Evolutionary conservation across 2,888 invertebrate species (phyloP).

Genomic region (Oxystoma pomonae): DNA sequence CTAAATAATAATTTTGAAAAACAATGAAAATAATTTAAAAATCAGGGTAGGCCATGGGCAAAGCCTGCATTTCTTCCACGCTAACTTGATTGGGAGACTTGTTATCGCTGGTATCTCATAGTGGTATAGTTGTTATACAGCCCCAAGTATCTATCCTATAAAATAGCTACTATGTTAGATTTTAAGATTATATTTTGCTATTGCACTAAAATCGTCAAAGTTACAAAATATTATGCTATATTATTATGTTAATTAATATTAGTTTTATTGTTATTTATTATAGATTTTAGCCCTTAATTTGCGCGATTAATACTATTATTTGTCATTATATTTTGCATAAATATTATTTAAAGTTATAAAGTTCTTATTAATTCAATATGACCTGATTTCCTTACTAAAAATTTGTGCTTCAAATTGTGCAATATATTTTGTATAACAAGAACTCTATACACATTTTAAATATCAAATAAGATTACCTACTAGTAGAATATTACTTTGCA

Average conservation of each 20-base stretch:
- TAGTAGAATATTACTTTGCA: not conserved
- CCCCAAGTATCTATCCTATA: too few species aligned
- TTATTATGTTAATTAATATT: not conserved
- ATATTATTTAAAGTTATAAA: not conserved
- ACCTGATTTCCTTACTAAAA: not conserved
- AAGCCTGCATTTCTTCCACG: too few species aligned
- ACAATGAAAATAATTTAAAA: too few species aligned
- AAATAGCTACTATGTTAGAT: too few species aligned
- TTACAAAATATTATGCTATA: not conserved
- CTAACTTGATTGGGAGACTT: too few species aligned
- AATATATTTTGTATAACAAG: too few species aligned
- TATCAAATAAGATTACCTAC: too few species aligned
- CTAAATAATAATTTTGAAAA: too few species aligned
- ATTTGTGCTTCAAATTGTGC: not conserved
- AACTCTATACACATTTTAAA: too few species aligned
- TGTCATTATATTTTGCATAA: not conserved
- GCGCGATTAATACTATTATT: not conserved
- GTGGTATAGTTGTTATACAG: too few species aligned
- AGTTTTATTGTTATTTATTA: not conserved
- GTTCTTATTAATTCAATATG: not conserved
- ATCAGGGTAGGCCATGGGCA: too few species aligned
- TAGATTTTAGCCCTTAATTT: not conserved
- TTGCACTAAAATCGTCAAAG: not conserved
- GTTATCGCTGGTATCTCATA: too few species aligned
- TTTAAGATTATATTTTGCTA: not conserved